Evolutionary conservation across 2,113 vertebrate genomes (phyloP).

Genomic region (Clupea harengus): DNA sequence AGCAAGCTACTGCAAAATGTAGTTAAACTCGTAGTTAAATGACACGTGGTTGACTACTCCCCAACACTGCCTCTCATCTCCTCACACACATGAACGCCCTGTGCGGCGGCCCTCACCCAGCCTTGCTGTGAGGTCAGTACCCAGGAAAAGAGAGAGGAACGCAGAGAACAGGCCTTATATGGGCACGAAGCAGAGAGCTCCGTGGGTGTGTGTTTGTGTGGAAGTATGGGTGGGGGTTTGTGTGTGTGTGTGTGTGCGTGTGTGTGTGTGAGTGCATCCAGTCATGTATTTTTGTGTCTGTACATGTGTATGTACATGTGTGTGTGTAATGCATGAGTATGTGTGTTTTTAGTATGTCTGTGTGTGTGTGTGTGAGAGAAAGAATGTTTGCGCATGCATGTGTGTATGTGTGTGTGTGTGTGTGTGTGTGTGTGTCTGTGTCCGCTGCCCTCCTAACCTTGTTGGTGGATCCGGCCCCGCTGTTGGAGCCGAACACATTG

Average conservation of each 20-base stretch:
- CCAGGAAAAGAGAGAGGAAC: background rate
- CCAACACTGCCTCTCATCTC: too few species aligned
- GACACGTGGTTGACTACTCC: too few species aligned
- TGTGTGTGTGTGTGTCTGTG: background rate
- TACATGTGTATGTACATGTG: background rate
- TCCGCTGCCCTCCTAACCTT: conserved; percentile 72
- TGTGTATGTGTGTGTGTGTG: background rate
- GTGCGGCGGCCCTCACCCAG: background rate
- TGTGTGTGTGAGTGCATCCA: too few species aligned
- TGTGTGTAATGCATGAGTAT: background rate
- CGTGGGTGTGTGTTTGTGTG: background rate
- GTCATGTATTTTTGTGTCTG: too few species aligned
- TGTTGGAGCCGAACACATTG: conserved; percentile 81
- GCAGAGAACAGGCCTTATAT: background rate
- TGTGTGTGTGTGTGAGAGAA: background rate
- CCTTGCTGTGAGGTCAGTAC: background rate
- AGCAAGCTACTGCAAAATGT: too few species aligned
- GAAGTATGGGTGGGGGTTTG: background rate
- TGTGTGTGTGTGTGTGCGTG: too few species aligned
- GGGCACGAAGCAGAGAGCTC: background rate
- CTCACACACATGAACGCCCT: background rate
- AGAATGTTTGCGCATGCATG: background rate
- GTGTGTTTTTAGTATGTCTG: too few species aligned
- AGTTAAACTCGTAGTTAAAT: too few species aligned
- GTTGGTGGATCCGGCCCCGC: conserved; percentile 75